phyloP scores from a whole-genome alignment of 2,888 invertebrate genomes.

The Periphyllus acericola region DNA sequence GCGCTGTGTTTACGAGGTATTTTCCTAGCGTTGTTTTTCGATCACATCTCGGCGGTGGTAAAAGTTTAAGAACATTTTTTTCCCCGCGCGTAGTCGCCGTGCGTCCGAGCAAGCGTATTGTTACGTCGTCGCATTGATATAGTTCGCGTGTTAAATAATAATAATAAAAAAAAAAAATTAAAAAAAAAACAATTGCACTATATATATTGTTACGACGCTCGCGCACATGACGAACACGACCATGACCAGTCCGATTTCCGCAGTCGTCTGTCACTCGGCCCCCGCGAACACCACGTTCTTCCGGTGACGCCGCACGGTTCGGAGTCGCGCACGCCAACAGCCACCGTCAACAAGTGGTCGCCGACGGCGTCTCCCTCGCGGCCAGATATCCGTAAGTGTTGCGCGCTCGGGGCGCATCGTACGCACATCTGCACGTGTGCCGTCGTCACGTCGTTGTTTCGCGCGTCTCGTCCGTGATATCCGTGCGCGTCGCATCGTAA shows the following conservation, averaged over 20 bases:
- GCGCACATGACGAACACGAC: slow-evolving; percentile 26
- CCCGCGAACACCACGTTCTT: neutral
- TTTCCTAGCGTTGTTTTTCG: slow-evolving; percentile 11
- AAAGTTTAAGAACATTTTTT: neutral
- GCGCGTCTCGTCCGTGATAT: neutral
- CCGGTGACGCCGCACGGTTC: slow-evolving; percentile 21
- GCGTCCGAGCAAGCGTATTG: neutral
- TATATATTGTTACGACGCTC: neutral
- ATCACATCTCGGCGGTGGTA: neutral
- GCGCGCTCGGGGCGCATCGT: slow-evolving; percentile 22
- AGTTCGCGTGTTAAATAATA: neutral
- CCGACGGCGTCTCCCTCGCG: neutral
- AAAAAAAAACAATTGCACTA: too few species aligned
- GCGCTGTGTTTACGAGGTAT: slow-evolving; percentile 44
- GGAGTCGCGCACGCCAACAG: neutral
- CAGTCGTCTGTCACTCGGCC: slow-evolving; percentile 5
- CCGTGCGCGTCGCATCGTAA: neutral
- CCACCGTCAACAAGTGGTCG: neutral
- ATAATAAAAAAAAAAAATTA: neutral
- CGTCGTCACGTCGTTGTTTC: too few species aligned
- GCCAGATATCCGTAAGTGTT: slow-evolving; percentile 7
- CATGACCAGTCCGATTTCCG: slow-evolving; percentile 2
- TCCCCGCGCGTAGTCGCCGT: neutral
- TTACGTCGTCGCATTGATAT: neutral
- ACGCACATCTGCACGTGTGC: neutral